These are phyloP conservation scores for Pristis pectinata DNA, from an alignment of 2,797 vertebrate species.

Conservation along the genomic window DNA sequence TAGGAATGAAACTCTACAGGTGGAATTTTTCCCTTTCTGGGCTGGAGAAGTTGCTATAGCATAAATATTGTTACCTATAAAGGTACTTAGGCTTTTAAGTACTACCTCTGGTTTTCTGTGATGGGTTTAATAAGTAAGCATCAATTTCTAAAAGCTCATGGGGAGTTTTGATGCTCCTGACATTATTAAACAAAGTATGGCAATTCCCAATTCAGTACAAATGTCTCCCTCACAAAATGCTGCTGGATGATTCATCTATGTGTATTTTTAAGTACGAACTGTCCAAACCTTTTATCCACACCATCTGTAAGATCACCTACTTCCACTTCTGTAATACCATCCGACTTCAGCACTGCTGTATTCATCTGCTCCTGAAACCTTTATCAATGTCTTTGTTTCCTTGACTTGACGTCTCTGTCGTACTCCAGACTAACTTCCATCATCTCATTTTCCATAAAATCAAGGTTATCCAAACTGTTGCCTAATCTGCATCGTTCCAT, in stretches of 20 bases:
- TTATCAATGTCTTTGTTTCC: not conserved
- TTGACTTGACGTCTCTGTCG: too few species aligned
- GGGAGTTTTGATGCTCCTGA: not conserved
- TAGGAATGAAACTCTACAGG: too few species aligned
- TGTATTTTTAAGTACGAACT: too few species aligned
- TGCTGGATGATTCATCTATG: too few species aligned
- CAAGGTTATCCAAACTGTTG: too few species aligned
- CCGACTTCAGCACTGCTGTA: not conserved
- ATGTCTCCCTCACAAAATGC: not conserved
- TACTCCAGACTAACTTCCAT: too few species aligned
- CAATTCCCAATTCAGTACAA: not conserved
- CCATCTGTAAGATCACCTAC: not conserved
- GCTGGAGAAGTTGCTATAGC: too few species aligned
- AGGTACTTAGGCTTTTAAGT: not conserved
- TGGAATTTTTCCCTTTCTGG: not conserved
- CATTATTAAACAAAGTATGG: not conserved
- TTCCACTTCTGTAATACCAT: not conserved
- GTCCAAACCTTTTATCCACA: not conserved
- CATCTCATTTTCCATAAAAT: too few species aligned
- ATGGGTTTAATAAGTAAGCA: not conserved
- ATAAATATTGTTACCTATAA: not conserved
- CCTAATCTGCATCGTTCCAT: too few species aligned
- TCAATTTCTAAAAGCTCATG: not conserved
- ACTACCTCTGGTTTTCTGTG: not conserved
- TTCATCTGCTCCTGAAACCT: not conserved